Evolutionary conservation across 2,113 vertebrate species (phyloP), one percentile per base, ranked within the genome.

Genomic region (Lasiurus cinereus): DNA sequence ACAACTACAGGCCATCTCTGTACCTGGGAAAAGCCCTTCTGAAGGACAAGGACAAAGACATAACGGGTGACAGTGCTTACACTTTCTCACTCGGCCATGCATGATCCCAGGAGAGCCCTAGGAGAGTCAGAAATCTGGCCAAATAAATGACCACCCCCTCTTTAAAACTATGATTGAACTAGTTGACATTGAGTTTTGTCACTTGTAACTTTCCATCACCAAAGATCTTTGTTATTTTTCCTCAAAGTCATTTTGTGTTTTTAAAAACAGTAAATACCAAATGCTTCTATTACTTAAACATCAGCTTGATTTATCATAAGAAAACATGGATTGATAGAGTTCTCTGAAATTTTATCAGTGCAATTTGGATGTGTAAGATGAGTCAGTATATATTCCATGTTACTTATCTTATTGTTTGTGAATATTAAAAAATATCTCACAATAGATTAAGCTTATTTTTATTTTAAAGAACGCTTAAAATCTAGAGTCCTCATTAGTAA

Each of bases 281-380:
- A 95, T 82, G 39, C n/a, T 16, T 52, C 11, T 72, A 82, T 29
- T 84, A 80, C 19, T 52, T 83, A 79, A 76, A 89, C 36, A 50
- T 50, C 19, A 72, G 62, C 22, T 66, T 82, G 66, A 74, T 74
- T 89, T 74, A 86, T 79, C 64, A 90, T 84, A 59, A 93, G 22
- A 33, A 87, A 92, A 92, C 1, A 56, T 6, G 24, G 13, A 83
- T 48, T 76, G 46, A 59, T 70, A 92, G 79, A 88, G 27, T 56
- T 80, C 43, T 56, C 64, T 74, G 73, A 33, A 83, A 91, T 91
- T 93, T 70, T 70, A 93, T 90, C 39, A 83, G 1, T 62, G 48
- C 18, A 90, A 94, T 94, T 76, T 16, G 83, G 27, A 87, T 48
- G 8, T 73, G 69, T 88, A 52, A 84, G 15, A 89, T 36, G 33